Evolutionary conservation across 2,113 vertebrate genomes (phyloP).

Genomic region (Balaenoptera acutorostrata): DNA sequence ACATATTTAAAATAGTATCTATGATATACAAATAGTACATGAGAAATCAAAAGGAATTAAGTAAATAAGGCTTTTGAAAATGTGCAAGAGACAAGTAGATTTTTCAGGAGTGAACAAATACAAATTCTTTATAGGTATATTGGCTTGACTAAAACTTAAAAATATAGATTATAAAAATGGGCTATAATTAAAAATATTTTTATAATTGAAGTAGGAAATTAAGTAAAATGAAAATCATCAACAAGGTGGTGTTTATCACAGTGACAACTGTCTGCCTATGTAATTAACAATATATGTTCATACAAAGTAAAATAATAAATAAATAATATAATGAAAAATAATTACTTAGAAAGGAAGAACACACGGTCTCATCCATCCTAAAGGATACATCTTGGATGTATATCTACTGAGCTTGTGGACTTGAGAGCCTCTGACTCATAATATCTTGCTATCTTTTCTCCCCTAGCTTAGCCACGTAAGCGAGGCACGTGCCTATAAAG

Average conservation of each 20-base stretch:
- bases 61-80: neutral
- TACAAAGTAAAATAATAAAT: neutral
- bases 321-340: neutral
- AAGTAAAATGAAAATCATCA: neutral
- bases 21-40: neutral
- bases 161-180: neutral
- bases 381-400: neutral
- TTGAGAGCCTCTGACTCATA: no score
- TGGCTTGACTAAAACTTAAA: neutral
- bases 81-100: neutral
- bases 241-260: neutral
- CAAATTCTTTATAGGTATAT: fast-evolving
- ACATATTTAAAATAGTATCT: neutral
- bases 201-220: neutral
- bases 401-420: fast-evolving
- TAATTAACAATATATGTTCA: neutral
- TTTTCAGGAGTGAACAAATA: neutral
- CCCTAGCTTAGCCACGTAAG: neutral
- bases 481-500: neutral
- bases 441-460: no score
- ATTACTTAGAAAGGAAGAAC: neutral
- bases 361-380: fast-evolving
- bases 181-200: no score
- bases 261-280: neutral
- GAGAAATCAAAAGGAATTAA: neutral